Conservation (phyloP, 2,888 invertebrate species). For the Campoplex capitator region DNA sequence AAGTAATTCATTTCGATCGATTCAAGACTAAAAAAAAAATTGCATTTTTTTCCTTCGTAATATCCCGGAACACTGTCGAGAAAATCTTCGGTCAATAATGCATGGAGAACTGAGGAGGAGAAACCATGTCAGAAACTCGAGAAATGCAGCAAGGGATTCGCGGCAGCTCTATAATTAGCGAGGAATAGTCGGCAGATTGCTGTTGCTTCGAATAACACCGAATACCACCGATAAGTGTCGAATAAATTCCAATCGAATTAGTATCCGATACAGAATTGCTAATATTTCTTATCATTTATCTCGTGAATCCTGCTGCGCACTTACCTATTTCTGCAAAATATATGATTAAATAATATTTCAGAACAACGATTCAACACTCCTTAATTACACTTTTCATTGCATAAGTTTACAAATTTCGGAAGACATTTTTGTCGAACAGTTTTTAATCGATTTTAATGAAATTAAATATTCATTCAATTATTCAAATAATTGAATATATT, state of each 20-base stretch:
- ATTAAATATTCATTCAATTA: no score
- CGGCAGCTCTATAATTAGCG: neutral
- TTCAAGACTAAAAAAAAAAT: neutral
- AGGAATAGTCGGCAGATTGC: neutral
- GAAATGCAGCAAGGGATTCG: neutral
- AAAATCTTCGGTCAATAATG: neutral
- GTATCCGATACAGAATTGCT: neutral
- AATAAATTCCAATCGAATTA: neutral
- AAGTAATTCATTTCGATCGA: conserved; percentile 24
- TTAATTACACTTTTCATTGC: neutral
- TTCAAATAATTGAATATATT: no score
- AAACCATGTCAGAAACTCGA: neutral
- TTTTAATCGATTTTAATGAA: neutral
- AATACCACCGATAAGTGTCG: neutral
- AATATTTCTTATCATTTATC: neutral
- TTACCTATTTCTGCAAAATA: neutral
- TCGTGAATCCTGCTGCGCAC: no score
- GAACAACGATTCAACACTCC: neutral
- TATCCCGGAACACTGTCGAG: neutral
- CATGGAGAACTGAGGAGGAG: neutral
- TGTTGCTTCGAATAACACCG: no score
- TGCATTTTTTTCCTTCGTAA: neutral
- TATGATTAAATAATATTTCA: neutral
- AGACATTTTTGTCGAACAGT: no score
- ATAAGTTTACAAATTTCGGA: neutral